Evolutionary conservation across 1,140 invertebrate species (phyloP).

Genomic region (Ips typographus): DNA sequence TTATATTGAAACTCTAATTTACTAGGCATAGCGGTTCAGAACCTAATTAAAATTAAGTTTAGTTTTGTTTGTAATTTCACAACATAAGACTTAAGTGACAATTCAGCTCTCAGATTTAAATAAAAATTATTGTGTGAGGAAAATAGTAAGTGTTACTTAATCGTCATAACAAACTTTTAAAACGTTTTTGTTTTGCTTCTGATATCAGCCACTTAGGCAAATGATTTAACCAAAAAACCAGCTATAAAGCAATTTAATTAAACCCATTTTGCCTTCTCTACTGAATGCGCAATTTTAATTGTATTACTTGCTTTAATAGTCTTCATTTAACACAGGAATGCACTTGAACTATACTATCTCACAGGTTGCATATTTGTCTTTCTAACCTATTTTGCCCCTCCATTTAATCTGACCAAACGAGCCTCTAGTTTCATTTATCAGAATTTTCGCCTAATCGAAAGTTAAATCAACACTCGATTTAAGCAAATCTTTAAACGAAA

Average conservation of each 20-base stretch:
- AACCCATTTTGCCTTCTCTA: conserved; percentile 17
- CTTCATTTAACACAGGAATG: conserved; percentile 30
- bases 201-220: neutral
- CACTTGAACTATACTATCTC: conserved; percentile 21
- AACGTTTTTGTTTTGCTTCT: too few species aligned
- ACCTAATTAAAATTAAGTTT: too few species aligned
- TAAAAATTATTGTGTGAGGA: too few species aligned
- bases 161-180: too few species aligned
- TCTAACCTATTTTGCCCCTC: conserved; percentile 14
- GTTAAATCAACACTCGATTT: neutral
- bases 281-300: conserved; percentile 28
- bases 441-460: too few species aligned
- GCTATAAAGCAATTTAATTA: conserved; percentile 28
- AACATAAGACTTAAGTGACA: too few species aligned
- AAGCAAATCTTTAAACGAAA: neutral
- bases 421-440: neutral
- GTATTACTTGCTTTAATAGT: conserved; percentile 30
- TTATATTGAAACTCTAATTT: too few species aligned
- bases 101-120: too few species aligned
- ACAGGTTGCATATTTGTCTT: conserved; percentile 33
- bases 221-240: conserved; percentile 24
- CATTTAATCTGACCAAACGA: neutral
- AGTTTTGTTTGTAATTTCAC: too few species aligned
- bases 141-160: too few species aligned
- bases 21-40: too few species aligned